Base-by-base conservation (phyloP, 1,140 invertebrate species). In the Lutraria rhynchaena region DNA sequence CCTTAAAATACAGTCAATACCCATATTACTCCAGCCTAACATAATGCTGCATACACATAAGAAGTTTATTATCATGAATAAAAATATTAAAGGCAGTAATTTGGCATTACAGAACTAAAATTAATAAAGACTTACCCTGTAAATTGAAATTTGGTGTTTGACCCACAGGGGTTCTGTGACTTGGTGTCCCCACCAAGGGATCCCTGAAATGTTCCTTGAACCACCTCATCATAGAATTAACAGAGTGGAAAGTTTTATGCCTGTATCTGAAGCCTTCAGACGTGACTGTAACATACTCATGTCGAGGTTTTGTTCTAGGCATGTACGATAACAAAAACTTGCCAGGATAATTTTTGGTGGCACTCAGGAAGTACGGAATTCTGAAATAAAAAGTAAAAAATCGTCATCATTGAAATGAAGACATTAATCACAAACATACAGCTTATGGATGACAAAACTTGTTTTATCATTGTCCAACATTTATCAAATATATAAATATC, bases 131-230 rank as follows among this genome's bases (percentile, higher is more conserved):
- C 87, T 67, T 84, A 92, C 91, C 88, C 69, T 90, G 89, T 33
- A 93, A 75, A 82, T 93, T 94, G 33, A 95, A 93, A 78, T 94
- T 94, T 61, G 95, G 95, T 88, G 76, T 63, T 27, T 93, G 24
- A 90, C 91, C 65, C 93, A 31, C 94, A 0, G 96, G 96, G 17
- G 96, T 97, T 17, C 22, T n/a, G 33, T 33, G 41, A 35, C 63
- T 74, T 27, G 87, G 87, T 27, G 86, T 88, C 31, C 87, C 78
- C 27, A 70, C 69, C 61, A 97, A 94, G 0, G 97, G 96, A 89
- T 99, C 97, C 63, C 97, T 93, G 93, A 98, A 99, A 90, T 99
- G 98, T 91, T 98, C 97, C 90, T 99, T 99, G 91, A 99, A 99
- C 98, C 98, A 99, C 67, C 96, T 95, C 84, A 99, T 95, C 11